Evolutionary conservation across 2,113 vertebrate species (phyloP).

Genomic region (Sakesphorus luctuosus): DNA sequence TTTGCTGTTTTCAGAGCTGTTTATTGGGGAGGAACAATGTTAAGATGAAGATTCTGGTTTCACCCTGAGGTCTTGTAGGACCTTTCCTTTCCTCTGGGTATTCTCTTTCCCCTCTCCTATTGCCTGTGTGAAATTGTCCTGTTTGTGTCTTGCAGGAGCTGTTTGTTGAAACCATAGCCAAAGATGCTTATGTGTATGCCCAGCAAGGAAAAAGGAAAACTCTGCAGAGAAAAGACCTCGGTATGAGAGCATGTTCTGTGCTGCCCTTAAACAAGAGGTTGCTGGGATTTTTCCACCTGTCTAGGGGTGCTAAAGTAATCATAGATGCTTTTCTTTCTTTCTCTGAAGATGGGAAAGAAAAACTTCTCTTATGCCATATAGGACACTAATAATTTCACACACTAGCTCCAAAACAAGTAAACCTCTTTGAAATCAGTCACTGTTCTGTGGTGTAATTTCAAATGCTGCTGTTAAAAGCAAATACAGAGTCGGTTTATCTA

Average conservation of each 20-base stretch:
- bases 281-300: not conserved
- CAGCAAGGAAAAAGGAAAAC: conserved; percentile 97
- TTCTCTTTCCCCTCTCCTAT: not conserved
- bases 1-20: not conserved
- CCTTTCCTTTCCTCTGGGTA: not conserved
- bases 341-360: not conserved
- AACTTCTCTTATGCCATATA: not conserved
- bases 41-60: not conserved
- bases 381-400: not conserved
- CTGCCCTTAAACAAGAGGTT: not conserved
- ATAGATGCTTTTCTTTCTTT: not conserved
- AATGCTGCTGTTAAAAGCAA: not conserved
- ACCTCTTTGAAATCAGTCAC: not conserved
- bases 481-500: fast-evolving
- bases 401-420: not conserved
- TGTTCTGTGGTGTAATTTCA: not conserved
- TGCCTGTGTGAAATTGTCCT: not conserved
- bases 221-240: conserved; percentile 94
- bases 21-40: not conserved
- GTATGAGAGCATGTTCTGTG: conserved; percentile 66
- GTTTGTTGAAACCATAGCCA: conserved; percentile 97
- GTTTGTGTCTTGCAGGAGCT: conserved; percentile 81
- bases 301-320: not conserved
- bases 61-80: not conserved
- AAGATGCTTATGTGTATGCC: conserved; percentile 90